Percentiles rank a stretch among this genome's conserved stretches.
These are phyloP conservation scores for Natator depressus DNA, from an alignment of 2,113 vertebrate species.

Conservation along the genomic window DNA sequence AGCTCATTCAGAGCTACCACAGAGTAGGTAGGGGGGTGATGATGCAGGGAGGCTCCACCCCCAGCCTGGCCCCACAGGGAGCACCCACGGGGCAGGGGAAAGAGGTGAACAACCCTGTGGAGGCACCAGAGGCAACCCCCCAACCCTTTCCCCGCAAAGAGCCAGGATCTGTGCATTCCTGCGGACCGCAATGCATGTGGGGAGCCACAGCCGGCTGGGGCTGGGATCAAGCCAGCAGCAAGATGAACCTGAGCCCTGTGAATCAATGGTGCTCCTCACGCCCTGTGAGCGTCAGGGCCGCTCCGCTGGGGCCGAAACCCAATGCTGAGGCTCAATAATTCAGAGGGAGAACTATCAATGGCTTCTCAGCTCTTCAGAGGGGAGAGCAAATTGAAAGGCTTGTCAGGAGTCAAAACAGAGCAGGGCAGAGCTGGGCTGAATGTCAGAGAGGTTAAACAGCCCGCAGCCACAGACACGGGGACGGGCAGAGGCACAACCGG, in stretches of 20 bases:
- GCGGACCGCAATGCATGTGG: background rate
- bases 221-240: background rate
- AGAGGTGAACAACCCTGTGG: too few species aligned
- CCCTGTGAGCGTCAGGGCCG: background rate
- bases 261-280: constrained; percentile 80
- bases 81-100: too few species aligned
- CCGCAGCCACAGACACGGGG: constrained; percentile 38
- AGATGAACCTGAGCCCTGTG: constrained; percentile 82
- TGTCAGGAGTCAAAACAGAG: constrained; percentile 92
- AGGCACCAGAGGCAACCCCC: background rate
- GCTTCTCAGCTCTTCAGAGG: constrained; percentile 88
- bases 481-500: rapidly evolving
- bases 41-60: background rate
- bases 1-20: background rate
- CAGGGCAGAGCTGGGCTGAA: constrained; percentile 73
- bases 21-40: rapidly evolving
- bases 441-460: constrained; percentile 69
- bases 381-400: constrained; percentile 94
- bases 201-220: background rate
- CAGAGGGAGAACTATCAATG: constrained; percentile 86
- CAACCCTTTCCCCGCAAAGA: background rate
- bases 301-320: constrained; percentile 80
- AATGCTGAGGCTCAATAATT: constrained; percentile 83
- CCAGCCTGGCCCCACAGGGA: too few species aligned
- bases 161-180: background rate